These are phyloP conservation scores for Paramuricea clavata DNA, from an alignment of 92 coral and sea anemone species.

Conservation along the genomic window DNA sequence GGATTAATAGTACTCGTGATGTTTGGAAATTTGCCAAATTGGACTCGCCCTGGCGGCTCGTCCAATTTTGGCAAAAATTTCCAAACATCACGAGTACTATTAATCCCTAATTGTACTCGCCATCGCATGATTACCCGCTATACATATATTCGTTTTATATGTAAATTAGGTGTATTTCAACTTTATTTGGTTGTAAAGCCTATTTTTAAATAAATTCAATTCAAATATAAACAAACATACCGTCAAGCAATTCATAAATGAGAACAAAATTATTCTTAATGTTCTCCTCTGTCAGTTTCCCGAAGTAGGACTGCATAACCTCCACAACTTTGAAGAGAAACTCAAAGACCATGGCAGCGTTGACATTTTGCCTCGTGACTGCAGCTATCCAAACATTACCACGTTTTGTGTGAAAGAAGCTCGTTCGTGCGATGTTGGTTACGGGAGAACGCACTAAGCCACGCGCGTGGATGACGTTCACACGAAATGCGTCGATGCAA, in stretches of 20 bases:
- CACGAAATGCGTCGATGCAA: slow-evolving; percentile 98
- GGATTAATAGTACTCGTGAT: too few species aligned
- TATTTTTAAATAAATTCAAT: neutral
- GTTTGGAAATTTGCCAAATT: too few species aligned
- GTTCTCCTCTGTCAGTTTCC: slow-evolving; percentile 97
- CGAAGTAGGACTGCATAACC: slow-evolving; percentile 97
- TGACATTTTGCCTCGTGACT: slow-evolving; percentile 96
- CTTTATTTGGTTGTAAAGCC: neutral
- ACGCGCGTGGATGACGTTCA: slow-evolving; percentile 98
- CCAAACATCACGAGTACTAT: too few species aligned
- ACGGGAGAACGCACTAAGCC: slow-evolving; percentile 99
- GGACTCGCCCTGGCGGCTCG: too few species aligned
- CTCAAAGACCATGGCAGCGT: slow-evolving; percentile 99
- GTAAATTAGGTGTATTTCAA: too few species aligned
- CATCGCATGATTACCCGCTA: too few species aligned
- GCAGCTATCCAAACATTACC: slow-evolving; percentile 99
- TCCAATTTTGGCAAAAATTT: too few species aligned
- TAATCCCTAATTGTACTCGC: too few species aligned
- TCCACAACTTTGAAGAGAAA: slow-evolving; percentile 95
- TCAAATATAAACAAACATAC: slow-evolving; percentile 63
- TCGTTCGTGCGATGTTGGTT: slow-evolving; percentile 97
- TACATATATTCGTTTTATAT: too few species aligned
- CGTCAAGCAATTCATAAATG: slow-evolving; percentile 96
- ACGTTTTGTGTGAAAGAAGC: slow-evolving; percentile 97
- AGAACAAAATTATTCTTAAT: slow-evolving; percentile 99